Evolutionary conservation across 2,888 invertebrate species (phyloP).

Genomic region (Zaprionus bogoriensis): DNA sequence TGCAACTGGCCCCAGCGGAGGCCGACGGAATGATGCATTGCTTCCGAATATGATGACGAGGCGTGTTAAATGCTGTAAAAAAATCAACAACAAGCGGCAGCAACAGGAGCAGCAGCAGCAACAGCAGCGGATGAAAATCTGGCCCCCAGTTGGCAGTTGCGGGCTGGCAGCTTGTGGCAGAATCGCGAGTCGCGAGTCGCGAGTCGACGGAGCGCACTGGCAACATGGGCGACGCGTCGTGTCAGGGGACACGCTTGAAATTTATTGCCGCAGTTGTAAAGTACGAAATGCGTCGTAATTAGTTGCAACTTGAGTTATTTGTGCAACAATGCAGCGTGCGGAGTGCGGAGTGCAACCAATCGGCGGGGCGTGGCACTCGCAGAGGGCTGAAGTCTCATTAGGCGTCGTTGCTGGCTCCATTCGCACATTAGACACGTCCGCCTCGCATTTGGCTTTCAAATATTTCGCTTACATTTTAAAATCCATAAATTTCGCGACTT

Average conservation of each 20-base stretch:
- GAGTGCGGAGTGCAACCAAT: neutral
- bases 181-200: constrained; percentile 10
- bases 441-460: constrained; percentile 45
- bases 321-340: constrained; percentile 68
- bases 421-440: constrained; percentile 77
- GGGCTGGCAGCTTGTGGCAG: constrained; percentile 11
- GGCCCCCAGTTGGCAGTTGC: constrained; percentile 21
- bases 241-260: constrained; percentile 72
- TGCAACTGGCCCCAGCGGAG: neutral
- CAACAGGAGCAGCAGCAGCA: constrained; percentile 10
- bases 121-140: constrained; percentile 46
- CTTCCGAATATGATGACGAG: constrained; percentile 78
- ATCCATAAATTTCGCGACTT: constrained; percentile 66
- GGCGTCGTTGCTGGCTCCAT: constrained; percentile 45
- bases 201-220: constrained; percentile 13
- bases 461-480: constrained; percentile 68
- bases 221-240: constrained; percentile 55
- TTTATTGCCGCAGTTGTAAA: constrained; percentile 75
- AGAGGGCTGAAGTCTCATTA: constrained; percentile 45
- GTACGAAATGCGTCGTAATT: constrained; percentile 77
- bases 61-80: constrained; percentile 66
- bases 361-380: neutral
- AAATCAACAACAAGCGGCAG: neutral
- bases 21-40: constrained; percentile 70
- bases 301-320: constrained; percentile 78